These are phyloP conservation scores for Noctua comes DNA, from an alignment of 2,888 invertebrate genomes.

Conservation along the genomic window DNA sequence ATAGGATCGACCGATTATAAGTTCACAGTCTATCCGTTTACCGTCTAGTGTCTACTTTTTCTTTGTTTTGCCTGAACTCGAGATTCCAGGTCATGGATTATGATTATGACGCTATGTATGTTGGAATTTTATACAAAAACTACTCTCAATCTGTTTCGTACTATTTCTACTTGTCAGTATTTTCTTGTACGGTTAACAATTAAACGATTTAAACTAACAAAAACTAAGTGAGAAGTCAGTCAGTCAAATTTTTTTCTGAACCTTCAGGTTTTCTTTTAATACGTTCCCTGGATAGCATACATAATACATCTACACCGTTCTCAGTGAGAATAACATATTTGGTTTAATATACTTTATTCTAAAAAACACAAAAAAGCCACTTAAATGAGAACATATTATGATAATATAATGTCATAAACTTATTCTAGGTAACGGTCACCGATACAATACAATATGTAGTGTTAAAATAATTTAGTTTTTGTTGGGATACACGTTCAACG, in stretches of 20 bases:
- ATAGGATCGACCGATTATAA: slow-evolving; percentile 50
- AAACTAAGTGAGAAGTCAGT: neutral
- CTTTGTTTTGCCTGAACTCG: slow-evolving; percentile 34
- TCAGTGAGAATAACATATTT: neutral
- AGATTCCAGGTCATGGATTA: slow-evolving; percentile 22
- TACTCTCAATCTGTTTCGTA: neutral
- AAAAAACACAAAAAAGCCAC: too few relatives aligned
- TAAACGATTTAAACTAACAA: neutral
- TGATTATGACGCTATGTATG: neutral
- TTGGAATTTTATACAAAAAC: neutral
- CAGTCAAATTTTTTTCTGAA: neutral
- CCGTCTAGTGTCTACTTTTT: slow-evolving; percentile 23
- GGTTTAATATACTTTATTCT: too few relatives aligned
- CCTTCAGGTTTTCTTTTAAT: neutral
- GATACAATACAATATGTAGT: too few relatives aligned
- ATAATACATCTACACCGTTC: neutral
- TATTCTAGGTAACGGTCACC: too few relatives aligned
- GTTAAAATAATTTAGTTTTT: too few relatives aligned
- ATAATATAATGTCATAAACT: too few relatives aligned
- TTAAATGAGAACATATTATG: too few relatives aligned
- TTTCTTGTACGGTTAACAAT: neutral
- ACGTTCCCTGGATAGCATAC: neutral
- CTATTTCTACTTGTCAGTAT: neutral
- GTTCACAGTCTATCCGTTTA: slow-evolving; percentile 50
- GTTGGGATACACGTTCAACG: too few relatives aligned